phyloP scores from a whole-genome alignment of 2,797 vertebrate species.

The Bucorvus abyssinicus region DNA sequence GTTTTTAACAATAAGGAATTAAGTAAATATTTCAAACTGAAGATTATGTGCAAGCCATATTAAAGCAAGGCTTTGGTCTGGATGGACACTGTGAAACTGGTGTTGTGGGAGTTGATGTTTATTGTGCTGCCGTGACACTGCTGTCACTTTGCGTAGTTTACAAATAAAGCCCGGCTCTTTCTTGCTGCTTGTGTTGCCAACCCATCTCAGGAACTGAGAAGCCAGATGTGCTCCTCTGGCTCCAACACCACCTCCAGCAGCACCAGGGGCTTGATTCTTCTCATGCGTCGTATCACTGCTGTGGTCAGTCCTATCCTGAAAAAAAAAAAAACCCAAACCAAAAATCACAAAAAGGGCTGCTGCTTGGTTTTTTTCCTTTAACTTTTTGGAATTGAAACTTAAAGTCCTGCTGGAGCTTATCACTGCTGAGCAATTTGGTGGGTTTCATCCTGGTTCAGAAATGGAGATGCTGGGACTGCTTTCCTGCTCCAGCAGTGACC shows the following conservation, averaged over 20 bases:
- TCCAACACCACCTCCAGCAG: background rate
- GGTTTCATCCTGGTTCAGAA: background rate
- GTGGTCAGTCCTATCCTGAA: background rate
- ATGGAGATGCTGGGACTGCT: background rate
- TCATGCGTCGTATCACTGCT: background rate
- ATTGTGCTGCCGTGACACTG: background rate
- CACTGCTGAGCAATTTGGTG: background rate
- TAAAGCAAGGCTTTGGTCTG: background rate
- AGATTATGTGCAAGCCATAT: background rate
- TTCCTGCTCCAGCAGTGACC: background rate
- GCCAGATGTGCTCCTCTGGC: background rate
- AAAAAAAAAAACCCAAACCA: rapidly evolving
- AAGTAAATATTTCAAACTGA: conserved; percentile 16
- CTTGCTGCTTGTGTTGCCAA: background rate
- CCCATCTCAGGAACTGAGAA: background rate
- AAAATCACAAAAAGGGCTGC: background rate
- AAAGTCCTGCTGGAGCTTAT: background rate
- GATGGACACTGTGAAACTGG: background rate
- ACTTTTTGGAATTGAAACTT: background rate
- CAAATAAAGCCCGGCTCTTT: background rate
- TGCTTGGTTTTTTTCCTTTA: background rate
- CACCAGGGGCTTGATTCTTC: background rate
- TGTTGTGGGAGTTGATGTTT: background rate
- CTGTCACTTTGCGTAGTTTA: background rate
- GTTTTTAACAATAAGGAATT: conserved; percentile 26